Evolutionary conservation across 2,113 vertebrate genomes (phyloP).

Genomic region (Motacilla alba): DNA sequence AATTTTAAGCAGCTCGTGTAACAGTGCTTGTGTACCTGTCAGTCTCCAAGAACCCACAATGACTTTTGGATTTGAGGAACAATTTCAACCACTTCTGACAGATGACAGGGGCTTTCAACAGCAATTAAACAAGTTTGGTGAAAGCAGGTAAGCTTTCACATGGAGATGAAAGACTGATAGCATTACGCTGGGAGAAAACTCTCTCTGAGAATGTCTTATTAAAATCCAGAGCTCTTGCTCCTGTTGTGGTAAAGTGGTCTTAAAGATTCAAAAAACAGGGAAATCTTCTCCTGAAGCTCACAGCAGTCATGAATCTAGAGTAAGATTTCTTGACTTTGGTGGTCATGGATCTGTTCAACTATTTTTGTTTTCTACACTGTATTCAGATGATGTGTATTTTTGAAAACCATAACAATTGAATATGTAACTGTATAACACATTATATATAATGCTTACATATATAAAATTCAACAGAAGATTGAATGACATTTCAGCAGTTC

Average conservation of each 20-base stretch:
- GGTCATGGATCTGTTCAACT: background rate
- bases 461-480: background rate
- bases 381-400: background rate
- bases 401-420: background rate
- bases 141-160: background rate
- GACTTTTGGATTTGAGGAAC: background rate
- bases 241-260: background rate
- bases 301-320: background rate
- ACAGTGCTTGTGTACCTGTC: background rate
- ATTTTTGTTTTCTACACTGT: background rate
- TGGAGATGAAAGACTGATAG: background rate
- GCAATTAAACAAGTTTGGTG: background rate
- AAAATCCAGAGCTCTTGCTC: background rate
- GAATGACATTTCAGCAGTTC: background rate
- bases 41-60: background rate
- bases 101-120: conserved; percentile 5
- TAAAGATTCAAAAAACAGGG: background rate
- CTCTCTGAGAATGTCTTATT: background rate
- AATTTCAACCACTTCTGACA: background rate
- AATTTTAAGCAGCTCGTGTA: background rate
- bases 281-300: background rate
- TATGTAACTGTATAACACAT: background rate
- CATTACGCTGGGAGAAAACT: background rate
- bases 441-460: background rate
- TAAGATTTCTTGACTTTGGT: background rate